These are phyloP conservation scores for Thunnus albacares DNA, from an alignment of 2,797 vertebrate genomes.

Conservation along the genomic window DNA sequence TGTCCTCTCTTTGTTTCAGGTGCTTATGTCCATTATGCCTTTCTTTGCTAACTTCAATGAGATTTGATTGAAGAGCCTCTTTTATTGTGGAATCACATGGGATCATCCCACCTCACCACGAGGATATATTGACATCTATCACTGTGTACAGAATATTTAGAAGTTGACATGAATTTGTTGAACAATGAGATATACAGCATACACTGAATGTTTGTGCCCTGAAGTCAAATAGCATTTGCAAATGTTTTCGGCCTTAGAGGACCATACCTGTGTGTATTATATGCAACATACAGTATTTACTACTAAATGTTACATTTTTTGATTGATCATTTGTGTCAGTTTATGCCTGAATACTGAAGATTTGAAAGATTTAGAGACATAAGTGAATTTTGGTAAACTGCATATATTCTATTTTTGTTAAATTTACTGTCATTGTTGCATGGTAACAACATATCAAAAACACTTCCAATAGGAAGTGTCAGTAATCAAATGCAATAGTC, in stretches of 20 bases:
- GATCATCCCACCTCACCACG: neutral
- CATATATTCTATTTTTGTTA: neutral
- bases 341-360: neutral
- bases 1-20: constrained; percentile 23
- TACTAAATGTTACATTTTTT: neutral
- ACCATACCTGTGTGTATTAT: neutral
- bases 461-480: neutral
- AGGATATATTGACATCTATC: neutral
- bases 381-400: neutral
- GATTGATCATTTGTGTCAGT: neutral
- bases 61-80: neutral
- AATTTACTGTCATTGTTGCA: neutral
- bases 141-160: constrained; percentile 4
- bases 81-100: constrained; percentile 7
- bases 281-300: neutral
- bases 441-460: neutral
- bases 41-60: constrained; percentile 1
- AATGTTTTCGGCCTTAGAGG: neutral
- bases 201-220: neutral
- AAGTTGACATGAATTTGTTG: neutral
- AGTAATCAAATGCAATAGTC: neutral
- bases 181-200: neutral
- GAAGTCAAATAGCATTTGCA: too few species aligned
- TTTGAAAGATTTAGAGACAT: neutral
- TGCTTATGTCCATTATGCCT: constrained; percentile 26